These are phyloP conservation scores for Prinia subflava DNA, from an alignment of 2,113 vertebrate genomes.

Conservation along the genomic window DNA sequence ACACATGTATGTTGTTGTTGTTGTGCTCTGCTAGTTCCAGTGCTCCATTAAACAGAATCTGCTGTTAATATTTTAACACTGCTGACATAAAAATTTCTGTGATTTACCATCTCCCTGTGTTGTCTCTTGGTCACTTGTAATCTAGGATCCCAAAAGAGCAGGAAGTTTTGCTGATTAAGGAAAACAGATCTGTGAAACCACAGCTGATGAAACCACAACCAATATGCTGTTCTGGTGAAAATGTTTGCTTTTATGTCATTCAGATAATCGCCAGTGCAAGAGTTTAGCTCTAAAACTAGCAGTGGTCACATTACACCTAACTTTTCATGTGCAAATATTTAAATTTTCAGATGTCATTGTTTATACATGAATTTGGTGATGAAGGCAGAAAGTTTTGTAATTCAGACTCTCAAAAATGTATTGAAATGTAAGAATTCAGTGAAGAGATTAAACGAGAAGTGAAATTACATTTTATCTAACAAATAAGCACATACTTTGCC, in stretches of 20 bases:
- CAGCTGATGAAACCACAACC: not conserved
- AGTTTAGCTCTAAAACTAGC: not conserved
- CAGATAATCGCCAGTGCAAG: not conserved
- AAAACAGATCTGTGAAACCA: not conserved
- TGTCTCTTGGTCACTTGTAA: not conserved
- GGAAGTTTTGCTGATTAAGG: not conserved
- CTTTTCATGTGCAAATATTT: not conserved
- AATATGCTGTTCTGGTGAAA: not conserved
- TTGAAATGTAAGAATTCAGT: not conserved
- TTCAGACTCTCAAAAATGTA: not conserved
- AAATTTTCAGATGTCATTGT: not conserved
- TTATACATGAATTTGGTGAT: not conserved
- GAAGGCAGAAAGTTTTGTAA: not conserved
- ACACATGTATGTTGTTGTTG: not conserved
- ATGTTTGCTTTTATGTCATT: not conserved
- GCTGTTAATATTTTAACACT: not conserved
- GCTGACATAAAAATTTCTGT: not conserved
- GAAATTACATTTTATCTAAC: not conserved
- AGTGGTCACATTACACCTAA: not conserved
- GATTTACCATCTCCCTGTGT: not conserved
- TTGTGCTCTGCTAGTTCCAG: not conserved
- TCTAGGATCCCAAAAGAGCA: not conserved
- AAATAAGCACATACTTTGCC: not conserved
- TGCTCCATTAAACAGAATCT: not conserved
- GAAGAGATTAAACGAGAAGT: not conserved